Conservation (phyloP, 2,113 vertebrate species). For the Dicentrarchus labrax region DNA sequence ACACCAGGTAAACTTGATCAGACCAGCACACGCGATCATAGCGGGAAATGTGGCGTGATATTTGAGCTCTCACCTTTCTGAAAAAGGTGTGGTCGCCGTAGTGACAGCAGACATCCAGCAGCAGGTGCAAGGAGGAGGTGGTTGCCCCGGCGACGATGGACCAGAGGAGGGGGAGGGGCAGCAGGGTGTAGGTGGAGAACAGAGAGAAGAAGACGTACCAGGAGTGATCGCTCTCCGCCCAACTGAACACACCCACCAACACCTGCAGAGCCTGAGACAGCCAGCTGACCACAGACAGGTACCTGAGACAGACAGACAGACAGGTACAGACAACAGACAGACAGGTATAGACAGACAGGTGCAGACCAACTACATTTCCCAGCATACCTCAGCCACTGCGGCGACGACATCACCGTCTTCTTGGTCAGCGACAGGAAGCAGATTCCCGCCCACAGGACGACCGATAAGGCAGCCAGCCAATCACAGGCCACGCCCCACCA, state of each 20-base stretch:
- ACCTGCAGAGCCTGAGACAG: constrained; percentile 75
- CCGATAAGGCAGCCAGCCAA: constrained; percentile 69
- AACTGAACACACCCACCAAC: constrained; percentile 59
- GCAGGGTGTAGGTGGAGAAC: constrained; percentile 77
- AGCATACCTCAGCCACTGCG: constrained; percentile 70
- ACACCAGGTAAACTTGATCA: not conserved
- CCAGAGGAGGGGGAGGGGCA: constrained; percentile 80
- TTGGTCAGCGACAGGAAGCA: constrained; percentile 65
- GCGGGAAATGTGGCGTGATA: not conserved
- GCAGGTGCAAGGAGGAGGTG: constrained; percentile 71
- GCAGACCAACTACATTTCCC: not conserved
- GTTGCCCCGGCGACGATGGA: constrained; percentile 68
- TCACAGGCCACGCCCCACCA: constrained; percentile 53
- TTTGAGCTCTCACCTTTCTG: constrained; percentile 54
- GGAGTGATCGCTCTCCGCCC: constrained; percentile 73
- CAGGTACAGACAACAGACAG: not conserved
- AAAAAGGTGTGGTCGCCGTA: constrained; percentile 50
- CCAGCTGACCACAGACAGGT: constrained; percentile 76
- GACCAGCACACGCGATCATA: too few species aligned
- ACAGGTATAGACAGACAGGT: not conserved
- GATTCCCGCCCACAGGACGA: constrained; percentile 62
- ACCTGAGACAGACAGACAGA: constrained; percentile 54
- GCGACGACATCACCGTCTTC: constrained; percentile 64
- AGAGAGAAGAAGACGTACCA: constrained; percentile 81
- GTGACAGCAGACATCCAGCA: constrained; percentile 65